A percentile compares a stretch with the other conserved stretches of the same genome.
phyloP scores from a whole-genome alignment of 2,797 vertebrate species.

The Phalanger gymnotis region DNA sequence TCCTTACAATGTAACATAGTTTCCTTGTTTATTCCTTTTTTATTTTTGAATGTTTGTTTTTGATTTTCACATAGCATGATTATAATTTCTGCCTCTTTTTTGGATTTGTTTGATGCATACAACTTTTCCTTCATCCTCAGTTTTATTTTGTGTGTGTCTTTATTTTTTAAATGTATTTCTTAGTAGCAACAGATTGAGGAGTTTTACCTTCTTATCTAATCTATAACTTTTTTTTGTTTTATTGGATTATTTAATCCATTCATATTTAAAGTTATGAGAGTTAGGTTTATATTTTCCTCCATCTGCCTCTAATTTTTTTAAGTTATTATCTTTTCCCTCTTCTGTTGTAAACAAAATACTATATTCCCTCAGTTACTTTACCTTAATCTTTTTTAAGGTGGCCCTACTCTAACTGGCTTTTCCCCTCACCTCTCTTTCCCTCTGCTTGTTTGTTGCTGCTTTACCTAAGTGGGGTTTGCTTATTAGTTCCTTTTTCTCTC shows the following conservation, averaged over 20 bases:
- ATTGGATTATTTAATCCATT: not conserved
- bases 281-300: not conserved
- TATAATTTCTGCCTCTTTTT: not conserved
- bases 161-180: not conserved
- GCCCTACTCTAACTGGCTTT: not conserved
- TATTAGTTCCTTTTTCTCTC: not conserved
- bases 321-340: not conserved
- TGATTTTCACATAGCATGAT: not conserved
- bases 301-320: not conserved
- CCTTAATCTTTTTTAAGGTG: not conserved
- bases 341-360: not conserved
- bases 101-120: not conserved
- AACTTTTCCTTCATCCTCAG: not conserved
- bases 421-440: not conserved
- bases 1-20: not conserved
- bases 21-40: not conserved
- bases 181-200: not conserved
- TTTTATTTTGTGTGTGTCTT: not conserved
- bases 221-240: not conserved
- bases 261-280: not conserved
- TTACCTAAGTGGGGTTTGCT: not conserved
- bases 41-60: not conserved
- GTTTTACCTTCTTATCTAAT: not conserved
- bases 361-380: not conserved
- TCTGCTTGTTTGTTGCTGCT: not conserved